Evolutionary conservation across 2,797 vertebrate genomes (phyloP).

Genomic region (Halcyon badia): DNA sequence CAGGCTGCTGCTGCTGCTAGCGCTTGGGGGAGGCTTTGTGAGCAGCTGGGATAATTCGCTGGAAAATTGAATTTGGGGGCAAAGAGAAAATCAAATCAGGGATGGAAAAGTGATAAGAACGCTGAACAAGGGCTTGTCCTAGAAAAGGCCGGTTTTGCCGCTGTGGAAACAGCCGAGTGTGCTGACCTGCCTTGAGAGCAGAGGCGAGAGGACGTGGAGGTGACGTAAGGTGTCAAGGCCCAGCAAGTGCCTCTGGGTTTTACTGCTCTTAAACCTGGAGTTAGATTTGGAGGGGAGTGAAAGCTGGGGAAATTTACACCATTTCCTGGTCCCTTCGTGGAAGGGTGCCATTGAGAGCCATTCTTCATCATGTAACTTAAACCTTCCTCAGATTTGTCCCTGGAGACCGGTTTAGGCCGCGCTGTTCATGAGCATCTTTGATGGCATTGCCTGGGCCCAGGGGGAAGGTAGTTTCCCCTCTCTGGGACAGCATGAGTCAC

Average conservation of each 20-base stretch:
- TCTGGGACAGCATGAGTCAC: too few species aligned
- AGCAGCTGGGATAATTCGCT: conserved; percentile 2
- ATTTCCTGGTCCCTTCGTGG: accelerated
- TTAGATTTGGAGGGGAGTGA: not conserved
- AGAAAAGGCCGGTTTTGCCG: not conserved
- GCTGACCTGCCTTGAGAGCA: not conserved
- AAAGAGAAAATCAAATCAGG: conserved; percentile 34
- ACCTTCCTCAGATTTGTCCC: not conserved
- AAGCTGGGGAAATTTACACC: accelerated
- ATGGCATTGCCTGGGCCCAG: accelerated
- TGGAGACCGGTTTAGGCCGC: not conserved
- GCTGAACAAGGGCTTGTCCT: not conserved
- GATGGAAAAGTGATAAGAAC: conserved; percentile 27
- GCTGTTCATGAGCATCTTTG: accelerated
- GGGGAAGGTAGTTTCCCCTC: not conserved
- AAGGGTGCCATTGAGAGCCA: accelerated
- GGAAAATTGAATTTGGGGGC: conserved; percentile 30
- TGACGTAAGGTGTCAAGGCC: not conserved
- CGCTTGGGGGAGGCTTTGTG: not conserved
- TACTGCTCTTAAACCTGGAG: not conserved
- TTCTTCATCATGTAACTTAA: accelerated
- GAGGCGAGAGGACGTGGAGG: not conserved
- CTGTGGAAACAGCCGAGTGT: not conserved
- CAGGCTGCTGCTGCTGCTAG: not conserved
- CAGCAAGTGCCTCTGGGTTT: not conserved